phyloP scores from a whole-genome alignment of 1,140 invertebrate species.

The Cheumatopsyche charites region DNA sequence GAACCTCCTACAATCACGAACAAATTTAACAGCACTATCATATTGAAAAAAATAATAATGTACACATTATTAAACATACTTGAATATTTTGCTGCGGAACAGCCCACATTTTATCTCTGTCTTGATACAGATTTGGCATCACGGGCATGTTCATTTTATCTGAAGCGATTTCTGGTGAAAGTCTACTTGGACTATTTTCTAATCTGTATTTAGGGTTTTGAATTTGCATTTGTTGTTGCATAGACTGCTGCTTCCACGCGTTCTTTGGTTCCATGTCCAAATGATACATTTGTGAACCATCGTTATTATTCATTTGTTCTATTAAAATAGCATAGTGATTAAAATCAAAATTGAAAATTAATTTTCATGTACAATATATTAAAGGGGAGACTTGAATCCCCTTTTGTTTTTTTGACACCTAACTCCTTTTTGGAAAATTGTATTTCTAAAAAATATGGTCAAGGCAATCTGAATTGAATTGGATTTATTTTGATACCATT shows the following conservation, averaged over 20 bases:
- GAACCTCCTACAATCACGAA: slow-evolving; percentile 31
- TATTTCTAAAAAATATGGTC: no score
- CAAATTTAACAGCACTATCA: no score
- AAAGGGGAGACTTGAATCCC: no score
- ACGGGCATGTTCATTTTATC: slow-evolving; percentile 41
- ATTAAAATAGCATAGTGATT: not conserved
- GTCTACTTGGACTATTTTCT: slow-evolving; percentile 35
- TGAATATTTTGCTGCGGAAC: slow-evolving; percentile 45
- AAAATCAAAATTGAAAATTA: not conserved
- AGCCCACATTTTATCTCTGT: slow-evolving; percentile 48
- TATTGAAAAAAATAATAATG: no score
- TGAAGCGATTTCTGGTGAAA: slow-evolving; percentile 33
- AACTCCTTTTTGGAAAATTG: no score
- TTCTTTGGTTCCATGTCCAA: slow-evolving; percentile 45
- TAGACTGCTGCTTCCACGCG: slow-evolving; percentile 41
- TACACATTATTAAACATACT: slow-evolving; percentile 28
- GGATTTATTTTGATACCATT: no score
- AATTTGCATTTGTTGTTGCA: slow-evolving; percentile 31
- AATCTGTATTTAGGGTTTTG: slow-evolving; percentile 36
- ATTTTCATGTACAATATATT: no score
- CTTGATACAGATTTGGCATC: slow-evolving; percentile 46
- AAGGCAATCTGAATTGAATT: no score
- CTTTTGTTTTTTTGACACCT: no score
- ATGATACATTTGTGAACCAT: slow-evolving; percentile 44
- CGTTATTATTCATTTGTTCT: slow-evolving; percentile 36